Percentiles rank a stretch among this genome's conserved stretches.
Conservation (phyloP, 2,113 vertebrate species). For the Aythya baeri region DNA sequence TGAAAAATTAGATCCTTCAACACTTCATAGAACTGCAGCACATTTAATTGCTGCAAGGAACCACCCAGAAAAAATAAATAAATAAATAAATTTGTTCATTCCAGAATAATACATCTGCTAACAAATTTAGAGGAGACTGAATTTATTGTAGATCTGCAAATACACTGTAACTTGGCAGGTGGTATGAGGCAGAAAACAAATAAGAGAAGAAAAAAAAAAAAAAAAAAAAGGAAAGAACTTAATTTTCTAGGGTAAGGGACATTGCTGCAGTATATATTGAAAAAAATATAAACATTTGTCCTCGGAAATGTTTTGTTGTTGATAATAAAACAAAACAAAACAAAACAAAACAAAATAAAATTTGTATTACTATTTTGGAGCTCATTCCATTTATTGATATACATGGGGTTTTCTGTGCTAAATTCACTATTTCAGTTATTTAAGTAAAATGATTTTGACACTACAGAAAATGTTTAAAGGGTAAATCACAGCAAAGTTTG, state of each 20-base stretch:
- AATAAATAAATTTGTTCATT: slow-evolving; percentile 60
- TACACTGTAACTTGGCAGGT: slow-evolving; percentile 66
- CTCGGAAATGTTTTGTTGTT: not conserved
- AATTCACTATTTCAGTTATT: slow-evolving; percentile 59
- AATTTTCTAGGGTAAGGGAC: not conserved
- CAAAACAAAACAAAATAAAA: no score
- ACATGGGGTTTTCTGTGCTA: slow-evolving; percentile 60
- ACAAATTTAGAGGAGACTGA: slow-evolving; percentile 55
- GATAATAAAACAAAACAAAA: not conserved
- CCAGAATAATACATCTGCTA: slow-evolving; percentile 68
- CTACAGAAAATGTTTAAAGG: slow-evolving; percentile 58
- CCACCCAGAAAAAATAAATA: not conserved
- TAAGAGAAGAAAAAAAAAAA: not conserved
- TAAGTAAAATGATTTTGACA: slow-evolving; percentile 37
- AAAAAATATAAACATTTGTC: not conserved
- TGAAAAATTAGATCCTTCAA: slow-evolving; percentile 68
- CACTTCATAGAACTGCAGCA: slow-evolving; percentile 52
- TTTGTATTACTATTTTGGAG: slow-evolving; percentile 47
- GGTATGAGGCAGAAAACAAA: slow-evolving; percentile 28
- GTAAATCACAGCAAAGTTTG: slow-evolving; percentile 51
- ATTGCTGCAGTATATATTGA: not conserved
- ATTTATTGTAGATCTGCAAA: slow-evolving; percentile 72
- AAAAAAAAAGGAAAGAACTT: not conserved
- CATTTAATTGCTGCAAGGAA: slow-evolving; percentile 67
- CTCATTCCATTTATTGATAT: slow-evolving; percentile 51